Base-by-base conservation (phyloP, 2,888 invertebrate genomes). In the Stegophylla sp. region DNA sequence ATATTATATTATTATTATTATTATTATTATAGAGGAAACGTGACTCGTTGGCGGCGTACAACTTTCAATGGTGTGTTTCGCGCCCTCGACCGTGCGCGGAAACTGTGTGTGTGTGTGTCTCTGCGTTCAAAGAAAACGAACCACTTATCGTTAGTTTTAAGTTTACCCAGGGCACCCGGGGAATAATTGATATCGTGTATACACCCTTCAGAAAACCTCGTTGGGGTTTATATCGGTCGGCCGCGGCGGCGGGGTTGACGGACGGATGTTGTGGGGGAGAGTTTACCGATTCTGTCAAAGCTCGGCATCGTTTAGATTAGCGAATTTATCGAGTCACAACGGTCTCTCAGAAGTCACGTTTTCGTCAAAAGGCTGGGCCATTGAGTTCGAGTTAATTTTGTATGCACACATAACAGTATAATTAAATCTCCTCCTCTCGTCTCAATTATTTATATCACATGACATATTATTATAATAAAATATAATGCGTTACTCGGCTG, bases 231-330 rank as follows among this genome's bases (percentile, higher is more conserved):
- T n/a, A 34, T 34, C 7, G 34, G 34, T 34, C n/a, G n/a, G n/a
- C n/a, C n/a, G n/a, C 7, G n/a, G 17, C 26, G 3, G 28, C 17
- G n/a, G 1, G 13, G 51, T 51, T 13, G 28, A 3, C n/a, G 3
- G 67, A 48, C 5, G 20, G 51, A n/a, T n/a, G 23, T 56, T 15
- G 7, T 7, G 34, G 34, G 17, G 28, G 5, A 1, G 28, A 28
- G 20, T 51, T 53, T 51, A 53, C 51, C 51, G 34, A 69, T 51
- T 34, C 13, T 20, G 51, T 69, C 69, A 69, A 69, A 69, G 69
- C 69, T 51, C n/a, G n/a, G 69, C n/a, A 34, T 69, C 69, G 34
- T 51, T 51, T 53, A 69, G 69, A 69, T 69, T 69, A 69, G n/a
- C 28, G 13, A 69, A 69, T 53, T n/a, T 51, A 69, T 51, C 28